Percentiles rank a stretch among this genome's conserved stretches.
Conservation (phyloP, 2,113 vertebrate genomes). For the Tenebrosternarchus preto region DNA sequence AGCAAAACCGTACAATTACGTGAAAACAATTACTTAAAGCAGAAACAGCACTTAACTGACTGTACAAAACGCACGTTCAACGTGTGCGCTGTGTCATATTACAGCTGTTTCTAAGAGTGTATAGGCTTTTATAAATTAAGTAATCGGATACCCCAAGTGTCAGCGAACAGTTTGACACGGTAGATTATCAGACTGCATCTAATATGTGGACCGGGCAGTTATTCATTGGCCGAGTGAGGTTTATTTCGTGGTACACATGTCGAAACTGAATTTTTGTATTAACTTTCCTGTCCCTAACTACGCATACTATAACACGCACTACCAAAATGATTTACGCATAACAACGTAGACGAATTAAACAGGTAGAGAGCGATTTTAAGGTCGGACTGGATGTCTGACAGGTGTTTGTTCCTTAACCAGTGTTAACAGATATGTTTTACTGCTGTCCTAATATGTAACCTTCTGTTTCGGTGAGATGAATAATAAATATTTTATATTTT, state of each 20-base stretch:
- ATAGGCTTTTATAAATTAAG: conserved; percentile 23
- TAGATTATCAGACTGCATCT: not conserved
- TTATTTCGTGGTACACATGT: not conserved
- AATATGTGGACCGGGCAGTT: not conserved
- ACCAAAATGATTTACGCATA: too few relatives aligned
- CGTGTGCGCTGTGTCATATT: conserved; percentile 20
- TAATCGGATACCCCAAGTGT: not conserved
- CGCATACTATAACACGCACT: too few relatives aligned
- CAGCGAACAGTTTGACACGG: conserved; percentile 1
- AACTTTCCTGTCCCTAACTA: too few relatives aligned
- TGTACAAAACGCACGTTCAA: conserved; percentile 22
- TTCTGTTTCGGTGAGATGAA: not conserved
- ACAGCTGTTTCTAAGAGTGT: conserved; percentile 18
- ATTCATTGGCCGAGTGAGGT: not conserved
- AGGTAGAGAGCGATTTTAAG: too few relatives aligned
- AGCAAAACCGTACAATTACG: not conserved
- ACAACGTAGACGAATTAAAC: too few relatives aligned
- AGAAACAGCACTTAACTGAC: not conserved
- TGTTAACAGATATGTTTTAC: too few relatives aligned
- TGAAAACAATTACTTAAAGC: conserved; percentile 29
- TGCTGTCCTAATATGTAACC: not conserved
- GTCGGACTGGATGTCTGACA: not conserved
- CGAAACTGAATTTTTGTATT: too few relatives aligned
- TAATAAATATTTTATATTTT: not conserved
- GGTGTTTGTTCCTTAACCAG: not conserved